These are phyloP conservation scores for Pedicia rivosa DNA, from an alignment of 2,888 invertebrate genomes.

Conservation along the genomic window DNA sequence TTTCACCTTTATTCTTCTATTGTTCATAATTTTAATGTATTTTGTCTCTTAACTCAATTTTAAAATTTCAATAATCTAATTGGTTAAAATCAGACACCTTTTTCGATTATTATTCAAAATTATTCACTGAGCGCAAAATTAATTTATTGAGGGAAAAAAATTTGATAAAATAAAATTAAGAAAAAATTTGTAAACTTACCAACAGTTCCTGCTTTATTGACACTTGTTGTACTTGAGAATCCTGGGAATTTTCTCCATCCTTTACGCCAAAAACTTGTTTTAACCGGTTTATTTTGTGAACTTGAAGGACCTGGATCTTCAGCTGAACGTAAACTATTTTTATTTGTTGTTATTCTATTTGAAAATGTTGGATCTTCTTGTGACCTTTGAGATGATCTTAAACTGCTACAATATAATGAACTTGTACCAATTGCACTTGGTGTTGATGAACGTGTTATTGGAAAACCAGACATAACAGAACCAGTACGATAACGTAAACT, in stretches of 20 bases:
- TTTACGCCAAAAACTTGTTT: slow-evolving; percentile 48
- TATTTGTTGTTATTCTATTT: slow-evolving; percentile 19
- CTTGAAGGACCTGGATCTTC: slow-evolving; percentile 23
- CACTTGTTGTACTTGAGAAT: slow-evolving; percentile 52
- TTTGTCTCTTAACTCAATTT: too few relatives aligned
- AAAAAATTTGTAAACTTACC: slow-evolving; percentile 37
- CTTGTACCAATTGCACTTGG: slow-evolving; percentile 4
- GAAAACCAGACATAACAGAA: slow-evolving; percentile 28
- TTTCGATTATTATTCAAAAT: too few relatives aligned
- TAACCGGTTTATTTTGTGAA: slow-evolving; percentile 16
- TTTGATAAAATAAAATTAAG: neutral
- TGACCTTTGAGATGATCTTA: slow-evolving; percentile 26
- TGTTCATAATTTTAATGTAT: too few relatives aligned
- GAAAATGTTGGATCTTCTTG: slow-evolving; percentile 13
- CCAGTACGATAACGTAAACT: slow-evolving; percentile 36
- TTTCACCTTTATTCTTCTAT: too few relatives aligned
- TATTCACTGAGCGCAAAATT: neutral
- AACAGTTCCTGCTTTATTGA: slow-evolving; percentile 46
- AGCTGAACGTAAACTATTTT: slow-evolving; percentile 23
- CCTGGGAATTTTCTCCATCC: slow-evolving; percentile 65
- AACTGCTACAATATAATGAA: slow-evolving; percentile 14
- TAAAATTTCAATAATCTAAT: too few relatives aligned
- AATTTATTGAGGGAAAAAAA: neutral
- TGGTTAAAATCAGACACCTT: too few relatives aligned
- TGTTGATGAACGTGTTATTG: slow-evolving; percentile 16